Evolutionary conservation across 2,113 vertebrate species (phyloP), one percentile per base, ranked within the genome.

Genomic region (Suncus etruscus): DNA sequence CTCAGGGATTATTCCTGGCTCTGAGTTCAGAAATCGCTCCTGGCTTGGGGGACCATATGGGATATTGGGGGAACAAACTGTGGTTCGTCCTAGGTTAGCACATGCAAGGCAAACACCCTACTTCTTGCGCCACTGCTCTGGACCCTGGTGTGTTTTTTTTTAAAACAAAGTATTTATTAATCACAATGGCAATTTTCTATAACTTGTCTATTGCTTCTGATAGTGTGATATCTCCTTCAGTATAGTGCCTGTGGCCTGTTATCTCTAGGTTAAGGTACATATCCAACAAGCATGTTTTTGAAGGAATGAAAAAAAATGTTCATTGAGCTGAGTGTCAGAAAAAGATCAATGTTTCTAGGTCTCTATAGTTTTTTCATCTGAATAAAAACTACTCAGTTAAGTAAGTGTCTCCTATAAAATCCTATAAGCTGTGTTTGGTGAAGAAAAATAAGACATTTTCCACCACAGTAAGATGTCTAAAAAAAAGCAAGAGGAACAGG

Each of bases 371-470:
- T 50, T 87, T 6, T 86, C 11, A 47, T 47, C n/a, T 86, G 66
- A n/a, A 39, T 47, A 72, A 80, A 77, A 29, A 80, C 25, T 3
- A 79, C 24, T 89, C 32, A 29, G 51, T 2, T 73, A 73, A 81
- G 24, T 39, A 89, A 70, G 8, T 11, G 22, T 48, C 3, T 1
- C 18, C 7, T 94, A 86, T 51, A 74, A 81, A 51, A 86, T 83
- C 58, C 58, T 65, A 25, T 84, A 58, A 90, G 6, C 58, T 24
- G 39, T 29, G 12, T 50, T 79, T 24, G 4, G 18, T 69, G 39
- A 75, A 25, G 65, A 78, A 32, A 89, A 84, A 61, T 61, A 84
- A 69, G 54, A 6, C 9, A 69, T 78, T 89, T 94, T 69, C 39
- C 0, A 47, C 10, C 31, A 2, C 3, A 9, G 22, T 51, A 29